These are phyloP conservation scores for Pristiophorus japonicus DNA, from an alignment of 2,113 vertebrate species.

Conservation along the genomic window DNA sequence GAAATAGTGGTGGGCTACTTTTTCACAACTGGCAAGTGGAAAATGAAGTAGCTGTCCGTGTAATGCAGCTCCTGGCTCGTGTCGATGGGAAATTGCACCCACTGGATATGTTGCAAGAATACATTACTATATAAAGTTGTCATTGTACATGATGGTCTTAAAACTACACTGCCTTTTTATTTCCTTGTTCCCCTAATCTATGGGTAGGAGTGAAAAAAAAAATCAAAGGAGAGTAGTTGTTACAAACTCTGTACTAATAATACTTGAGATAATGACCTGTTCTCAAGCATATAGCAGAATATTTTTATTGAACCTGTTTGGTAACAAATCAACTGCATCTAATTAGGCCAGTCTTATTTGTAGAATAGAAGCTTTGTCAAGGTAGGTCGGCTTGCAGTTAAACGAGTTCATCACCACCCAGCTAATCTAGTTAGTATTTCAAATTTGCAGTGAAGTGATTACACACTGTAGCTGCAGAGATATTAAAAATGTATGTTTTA, in stretches of 20 bases:
- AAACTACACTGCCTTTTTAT: not conserved
- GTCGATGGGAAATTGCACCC: conserved; percentile 7
- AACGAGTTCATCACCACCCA: not conserved
- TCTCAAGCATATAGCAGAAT: not conserved
- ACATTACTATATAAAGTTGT: not conserved
- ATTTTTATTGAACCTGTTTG: not conserved
- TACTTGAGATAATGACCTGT: not conserved
- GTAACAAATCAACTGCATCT: not conserved
- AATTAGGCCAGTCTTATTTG: not conserved
- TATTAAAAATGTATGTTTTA: not conserved
- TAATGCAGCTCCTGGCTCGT: not conserved
- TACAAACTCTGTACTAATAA: not conserved
- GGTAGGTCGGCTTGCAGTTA: not conserved
- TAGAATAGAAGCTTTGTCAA: not conserved
- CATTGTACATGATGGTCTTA: not conserved
- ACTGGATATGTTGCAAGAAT: not conserved
- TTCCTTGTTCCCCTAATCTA: not conserved
- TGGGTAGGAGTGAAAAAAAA: not conserved
- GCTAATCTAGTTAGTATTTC: not conserved
- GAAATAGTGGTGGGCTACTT: not conserved
- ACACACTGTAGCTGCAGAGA: not conserved
- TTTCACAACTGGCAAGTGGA: not conserved
- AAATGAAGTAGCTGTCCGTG: conserved; percentile 17
- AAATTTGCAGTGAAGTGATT: not conserved
- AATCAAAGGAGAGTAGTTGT: not conserved